Base-by-base conservation (phyloP, 2,797 vertebrate species). In the Ispidina picta region DNA sequence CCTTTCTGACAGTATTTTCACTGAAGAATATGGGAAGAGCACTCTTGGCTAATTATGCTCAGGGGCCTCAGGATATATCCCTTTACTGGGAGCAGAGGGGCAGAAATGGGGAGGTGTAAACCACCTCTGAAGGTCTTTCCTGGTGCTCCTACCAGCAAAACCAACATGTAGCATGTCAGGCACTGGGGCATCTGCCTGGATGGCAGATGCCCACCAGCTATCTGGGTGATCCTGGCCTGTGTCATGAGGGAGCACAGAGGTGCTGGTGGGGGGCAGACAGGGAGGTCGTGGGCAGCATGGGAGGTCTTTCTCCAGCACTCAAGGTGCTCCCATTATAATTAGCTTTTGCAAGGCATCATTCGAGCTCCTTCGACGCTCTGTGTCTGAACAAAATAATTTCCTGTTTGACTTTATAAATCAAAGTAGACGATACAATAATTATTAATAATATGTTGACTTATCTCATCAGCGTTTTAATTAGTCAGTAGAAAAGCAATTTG, bases 371-470 rank as follows among this genome's bases (percentile, higher is more conserved):
- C 78, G 87, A 75, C 21, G 66, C 41, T 52, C 73, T 2, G 16
- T 16, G 79, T 70, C 86, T 75, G 94, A 89, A 52, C 63, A 81
- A 73, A 94, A 93, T 65, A 1, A 69, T 84, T 92, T 91, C 91
- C 91, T 91, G 89, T 83, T 90, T 94, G 92, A 92, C 91, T 95
- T 89, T 48, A 83, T 80, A 91, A 95, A 95, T 96, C 95, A 95
- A 94, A 96, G 92, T 18, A 91, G 92, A 93, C 1, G 12, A 95
- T 79, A 94, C 83, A 91, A 95, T 95, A 92, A 95, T 94, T 94
- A 93, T 94, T 96, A 93, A 90, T 96, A 92, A 96, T 86, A 86
- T 92, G 94, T 95, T 96, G 95, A 95, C 89, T 96, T 94, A 91
- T 92, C 89, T 95, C 94, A 95, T 96, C 92, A 93, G 89, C 7